Conservation (phyloP, 1,140 invertebrate species). For the Sitodiplosis mosellana region DNA sequence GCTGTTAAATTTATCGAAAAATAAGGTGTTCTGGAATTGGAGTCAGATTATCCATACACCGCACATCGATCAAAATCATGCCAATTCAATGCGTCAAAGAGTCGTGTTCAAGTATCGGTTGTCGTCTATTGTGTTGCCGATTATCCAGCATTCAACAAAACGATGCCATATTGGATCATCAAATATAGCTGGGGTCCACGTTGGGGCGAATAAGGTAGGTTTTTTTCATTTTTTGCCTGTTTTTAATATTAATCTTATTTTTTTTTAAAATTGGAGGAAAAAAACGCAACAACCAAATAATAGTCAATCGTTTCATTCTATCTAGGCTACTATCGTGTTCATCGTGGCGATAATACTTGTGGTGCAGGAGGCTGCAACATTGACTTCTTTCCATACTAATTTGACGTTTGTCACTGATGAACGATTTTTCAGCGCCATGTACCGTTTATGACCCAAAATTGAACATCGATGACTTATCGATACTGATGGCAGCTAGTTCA, state of each 20-base stretch:
- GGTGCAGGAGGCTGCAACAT: too few relatives aligned
- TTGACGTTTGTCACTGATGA: too few relatives aligned
- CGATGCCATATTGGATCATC: constrained; percentile 76
- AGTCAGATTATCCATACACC: constrained; percentile 85
- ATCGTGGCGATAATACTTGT: constrained; percentile 86
- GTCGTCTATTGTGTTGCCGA: constrained; percentile 74
- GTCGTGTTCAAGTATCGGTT: constrained; percentile 55
- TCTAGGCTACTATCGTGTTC: constrained; percentile 88
- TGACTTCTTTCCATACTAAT: too few relatives aligned
- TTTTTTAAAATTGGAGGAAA: too few relatives aligned
- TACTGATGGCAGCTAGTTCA: too few relatives aligned
- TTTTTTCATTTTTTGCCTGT: too few relatives aligned
- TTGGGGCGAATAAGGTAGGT: constrained; percentile 44
- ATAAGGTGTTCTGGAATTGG: constrained; percentile 79
- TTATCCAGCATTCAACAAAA: constrained; percentile 63
- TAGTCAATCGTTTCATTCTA: constrained; percentile 20
- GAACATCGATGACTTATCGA: too few relatives aligned
- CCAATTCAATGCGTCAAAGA: constrained; percentile 45
- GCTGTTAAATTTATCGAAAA: constrained; percentile 73
- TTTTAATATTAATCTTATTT: too few relatives aligned
- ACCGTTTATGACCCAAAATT: too few relatives aligned
- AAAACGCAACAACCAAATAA: too few relatives aligned
- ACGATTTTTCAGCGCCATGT: too few relatives aligned
- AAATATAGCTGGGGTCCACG: constrained; percentile 82
- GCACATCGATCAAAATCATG: constrained; percentile 54